Conservation (phyloP, 2,888 invertebrate species). For the Eudasyphora cyanicolor region DNA sequence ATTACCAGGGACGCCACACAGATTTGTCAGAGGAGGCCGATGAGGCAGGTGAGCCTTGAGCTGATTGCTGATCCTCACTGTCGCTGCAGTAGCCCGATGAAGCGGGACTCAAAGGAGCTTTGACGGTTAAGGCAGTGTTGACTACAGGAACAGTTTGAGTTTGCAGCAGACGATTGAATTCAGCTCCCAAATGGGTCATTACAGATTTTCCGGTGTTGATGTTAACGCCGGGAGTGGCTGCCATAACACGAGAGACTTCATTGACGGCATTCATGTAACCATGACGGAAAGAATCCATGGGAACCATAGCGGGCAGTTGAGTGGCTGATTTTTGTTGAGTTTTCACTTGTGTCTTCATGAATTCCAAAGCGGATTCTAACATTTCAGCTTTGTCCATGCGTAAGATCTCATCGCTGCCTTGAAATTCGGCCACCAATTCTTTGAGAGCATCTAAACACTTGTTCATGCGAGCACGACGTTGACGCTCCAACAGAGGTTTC, state of each 20-base stretch:
- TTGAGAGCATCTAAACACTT: slow-evolving; percentile 93
- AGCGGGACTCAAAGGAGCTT: slow-evolving; percentile 73
- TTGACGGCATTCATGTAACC: slow-evolving; percentile 94
- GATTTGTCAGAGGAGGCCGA: neutral
- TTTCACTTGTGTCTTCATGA: slow-evolving; percentile 83
- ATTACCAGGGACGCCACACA: slow-evolving; percentile 67
- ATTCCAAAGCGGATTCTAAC: slow-evolving; percentile 91
- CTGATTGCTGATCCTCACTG: slow-evolving; percentile 61
- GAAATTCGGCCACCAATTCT: slow-evolving; percentile 88
- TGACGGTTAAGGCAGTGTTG: neutral
- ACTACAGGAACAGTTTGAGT: slow-evolving; percentile 40
- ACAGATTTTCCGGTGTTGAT: slow-evolving; percentile 91
- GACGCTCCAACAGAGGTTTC: slow-evolving; percentile 94
- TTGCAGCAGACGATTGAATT: slow-evolving; percentile 83
- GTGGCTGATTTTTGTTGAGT: slow-evolving; percentile 81
- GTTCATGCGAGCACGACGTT: slow-evolving; percentile 93
- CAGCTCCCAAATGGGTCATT: slow-evolving; percentile 93
- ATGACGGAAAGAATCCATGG: slow-evolving; percentile 89
- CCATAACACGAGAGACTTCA: slow-evolving; percentile 92
- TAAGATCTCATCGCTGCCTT: slow-evolving; percentile 92
- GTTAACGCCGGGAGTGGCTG: slow-evolving; percentile 91
- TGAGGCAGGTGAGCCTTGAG: slow-evolving; percentile 59
- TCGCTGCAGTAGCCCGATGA: slow-evolving; percentile 78
- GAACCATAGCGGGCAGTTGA: slow-evolving; percentile 82
- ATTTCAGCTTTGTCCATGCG: slow-evolving; percentile 95